Percentiles rank a stretch among this genome's conserved stretches.
Evolutionary conservation across 1,140 invertebrate genomes (phyloP).

Genomic region (Nephila pilipes): DNA sequence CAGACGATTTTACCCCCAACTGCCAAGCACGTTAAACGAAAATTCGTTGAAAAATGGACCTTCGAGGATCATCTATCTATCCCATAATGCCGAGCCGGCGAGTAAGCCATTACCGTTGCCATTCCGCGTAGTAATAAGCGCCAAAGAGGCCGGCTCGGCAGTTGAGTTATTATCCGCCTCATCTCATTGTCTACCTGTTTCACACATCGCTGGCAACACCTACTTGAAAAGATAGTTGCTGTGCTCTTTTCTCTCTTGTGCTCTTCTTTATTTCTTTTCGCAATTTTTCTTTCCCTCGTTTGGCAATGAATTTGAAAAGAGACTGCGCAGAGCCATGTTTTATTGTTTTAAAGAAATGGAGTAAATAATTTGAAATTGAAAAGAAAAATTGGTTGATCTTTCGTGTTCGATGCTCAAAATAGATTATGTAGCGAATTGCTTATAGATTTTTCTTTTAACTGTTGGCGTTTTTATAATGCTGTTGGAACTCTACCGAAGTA

Average conservation of each 20-base stretch:
- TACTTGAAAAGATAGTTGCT: conserved; percentile 9
- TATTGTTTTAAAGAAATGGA: too few relatives aligned
- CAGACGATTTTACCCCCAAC: conserved; percentile 4
- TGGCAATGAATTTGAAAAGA: neutral
- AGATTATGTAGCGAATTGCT: too few relatives aligned
- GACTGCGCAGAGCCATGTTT: neutral
- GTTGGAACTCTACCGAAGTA: too few relatives aligned
- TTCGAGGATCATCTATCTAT: conserved; percentile 58
- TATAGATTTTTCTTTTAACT: too few relatives aligned
- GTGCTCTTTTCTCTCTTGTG: conserved; percentile 24
- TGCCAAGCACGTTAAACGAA: conserved; percentile 48
- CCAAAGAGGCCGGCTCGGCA: conserved; percentile 36
- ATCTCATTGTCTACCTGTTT: conserved; percentile 71
- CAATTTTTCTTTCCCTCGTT: neutral
- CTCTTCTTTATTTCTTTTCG: neutral
- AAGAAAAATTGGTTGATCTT: too few relatives aligned
- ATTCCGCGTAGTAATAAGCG: conserved; percentile 58
- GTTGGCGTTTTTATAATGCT: too few relatives aligned
- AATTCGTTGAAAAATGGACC: conserved; percentile 63
- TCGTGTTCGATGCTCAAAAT: too few relatives aligned
- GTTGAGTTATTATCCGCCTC: conserved; percentile 72
- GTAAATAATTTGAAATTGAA: too few relatives aligned
- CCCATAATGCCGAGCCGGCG: conserved; percentile 24
- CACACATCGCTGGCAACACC: conserved; percentile 52
- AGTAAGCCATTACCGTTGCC: conserved; percentile 63